Percentiles rank a stretch among this genome's conserved stretches.
Evolutionary conservation across 2,797 vertebrate genomes (phyloP).

Genomic region (Syndactyla subalaris): DNA sequence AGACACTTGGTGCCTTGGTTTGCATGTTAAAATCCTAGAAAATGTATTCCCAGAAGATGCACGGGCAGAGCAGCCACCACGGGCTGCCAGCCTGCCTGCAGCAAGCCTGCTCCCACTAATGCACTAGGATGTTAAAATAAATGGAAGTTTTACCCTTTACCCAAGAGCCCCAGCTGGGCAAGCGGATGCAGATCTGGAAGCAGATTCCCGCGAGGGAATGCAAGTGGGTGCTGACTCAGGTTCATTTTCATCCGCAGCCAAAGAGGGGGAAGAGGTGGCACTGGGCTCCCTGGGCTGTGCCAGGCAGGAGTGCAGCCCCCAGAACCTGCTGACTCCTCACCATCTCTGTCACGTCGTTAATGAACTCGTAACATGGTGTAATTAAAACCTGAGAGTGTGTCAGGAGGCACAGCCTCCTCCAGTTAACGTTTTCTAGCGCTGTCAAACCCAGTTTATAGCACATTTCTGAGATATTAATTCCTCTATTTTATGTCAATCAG

Average conservation of each 20-base stretch:
- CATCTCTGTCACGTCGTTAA: not conserved
- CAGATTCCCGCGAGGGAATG: rapidly evolving
- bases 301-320: not conserved
- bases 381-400: not conserved
- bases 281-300: rapidly evolving
- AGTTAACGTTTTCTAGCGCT: not conserved
- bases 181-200: not conserved
- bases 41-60: rapidly evolving
- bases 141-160: not conserved
- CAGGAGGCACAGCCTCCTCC: not conserved
- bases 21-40: not conserved
- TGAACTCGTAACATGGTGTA: rapidly evolving
- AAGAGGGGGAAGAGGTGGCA: not conserved
- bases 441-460: not conserved
- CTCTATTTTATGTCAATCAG: not conserved
- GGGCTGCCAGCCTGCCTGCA: not conserved
- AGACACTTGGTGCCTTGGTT: not conserved
- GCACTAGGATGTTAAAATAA: not conserved
- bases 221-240: rapidly evolving
- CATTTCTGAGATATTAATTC: not conserved
- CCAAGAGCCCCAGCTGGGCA: rapidly evolving
- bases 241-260: not conserved
- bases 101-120: not conserved
- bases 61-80: not conserved
- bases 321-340: not conserved